Evolutionary conservation across 2,888 invertebrate species (phyloP), one percentile per base, ranked within the genome.

Genomic region (Spisula solida): DNA sequence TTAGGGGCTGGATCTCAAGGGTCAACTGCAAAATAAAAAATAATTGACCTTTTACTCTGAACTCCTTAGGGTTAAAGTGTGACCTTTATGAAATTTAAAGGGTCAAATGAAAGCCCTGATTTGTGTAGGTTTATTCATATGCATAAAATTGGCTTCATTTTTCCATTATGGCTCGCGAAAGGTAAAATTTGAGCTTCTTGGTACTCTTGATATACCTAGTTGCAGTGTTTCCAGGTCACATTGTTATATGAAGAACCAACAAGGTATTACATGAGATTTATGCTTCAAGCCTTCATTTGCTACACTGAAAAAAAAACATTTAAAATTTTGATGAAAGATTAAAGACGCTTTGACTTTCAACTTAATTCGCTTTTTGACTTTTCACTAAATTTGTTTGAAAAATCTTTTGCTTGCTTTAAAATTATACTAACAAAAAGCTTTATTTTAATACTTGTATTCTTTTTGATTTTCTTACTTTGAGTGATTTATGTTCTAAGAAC

Each of bases 311-410:
- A 18, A 75, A 60, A 60, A 20, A 12, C 16, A 2, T 60, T 60
- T 60, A n/a, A n/a, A 60, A 75, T 66, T 5, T 34, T 1, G 34
- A 75, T 31, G 34, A 75, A 34, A 31, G 18, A 75, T 34, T 18
- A 31, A 31, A 34, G 34, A 75, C 20, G 75, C 75, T 75, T 75
- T 75, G 75, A n/a, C n/a, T n/a, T n/a, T n/a, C n/a, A n/a, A n/a
- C n/a, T n/a, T n/a, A n/a, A n/a, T n/a, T n/a, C n/a, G 75, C 75
- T 31, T 75, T 75, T 75, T 75, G 18, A 25, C 20, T 70, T 51
- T n/a, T 6, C 60, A 25, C 10, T 25, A 66, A 66, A 66, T 66
- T 51, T 1, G 16, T 51, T 16, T 16, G 10, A 12, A 25, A 25
- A 66, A 25, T 66, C 41, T 41, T 41, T 66, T 66, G 25, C 60